Base-by-base conservation (phyloP, 1,140 invertebrate genomes). In the Musca vetustissima region DNA sequence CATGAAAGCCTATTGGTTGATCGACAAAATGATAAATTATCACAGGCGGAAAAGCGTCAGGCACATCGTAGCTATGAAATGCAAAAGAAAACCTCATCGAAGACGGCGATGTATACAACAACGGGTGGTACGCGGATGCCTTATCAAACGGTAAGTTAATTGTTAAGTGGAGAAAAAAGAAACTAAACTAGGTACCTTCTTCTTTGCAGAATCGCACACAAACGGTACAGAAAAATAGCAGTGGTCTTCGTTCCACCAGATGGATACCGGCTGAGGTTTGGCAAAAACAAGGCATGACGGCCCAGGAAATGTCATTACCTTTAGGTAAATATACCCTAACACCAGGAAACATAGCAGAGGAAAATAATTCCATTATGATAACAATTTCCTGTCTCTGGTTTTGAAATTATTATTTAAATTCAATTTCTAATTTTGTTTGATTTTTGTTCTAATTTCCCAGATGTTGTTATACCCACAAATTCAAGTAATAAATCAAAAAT, bases 1-100 rank as follows among this genome's bases (percentile, higher is more conserved):
- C 98, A 99, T 80, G 98, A 99, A 83, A 97, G 95, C 21, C 84
- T 99, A 43, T 85, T 99, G 7, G 91, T 98, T 2, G 98, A 99
- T 83, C 87, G 95, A 36, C 97, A 98, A 78, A 97, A 99, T 74
- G 93, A 97, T 76, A 95, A 97, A 75, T 85, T 99, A 14, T 98
- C 95, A 2, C 93, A 95, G 79, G 91, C 94, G 25, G 98, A 99
- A 80, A 98, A 99, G 81, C 85, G 93, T 72, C 84, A 98, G 53
- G 98, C 97, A 0, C 93, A 96, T 77, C 86, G 95, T 74, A 93
- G 94, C 73, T 99, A 98, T 78, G 95, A 98, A 79, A 85, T 95
- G 68, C 95, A 98, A 77, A 97, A 97, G 84, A 93, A 94, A 82
- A 92, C 94, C 1, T 91, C 90, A 32, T 86, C 89, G 9, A 88